phyloP scores from a whole-genome alignment of 2,797 vertebrate genomes.

The Rhinella marina region DNA sequence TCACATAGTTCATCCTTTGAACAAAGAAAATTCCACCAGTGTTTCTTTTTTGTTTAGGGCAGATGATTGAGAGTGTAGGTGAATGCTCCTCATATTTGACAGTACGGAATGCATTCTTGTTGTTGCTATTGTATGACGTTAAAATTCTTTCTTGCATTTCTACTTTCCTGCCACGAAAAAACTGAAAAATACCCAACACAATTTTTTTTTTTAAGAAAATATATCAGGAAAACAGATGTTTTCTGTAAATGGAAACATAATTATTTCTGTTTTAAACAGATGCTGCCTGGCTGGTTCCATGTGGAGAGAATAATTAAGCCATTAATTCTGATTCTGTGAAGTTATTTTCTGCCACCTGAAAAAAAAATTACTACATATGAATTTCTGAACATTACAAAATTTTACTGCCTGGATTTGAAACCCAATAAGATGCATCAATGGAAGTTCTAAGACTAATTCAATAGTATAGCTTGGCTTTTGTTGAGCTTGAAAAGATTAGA shows the following conservation, averaged over 20 bases:
- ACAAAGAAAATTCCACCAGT: not conserved
- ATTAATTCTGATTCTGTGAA: conserved; percentile 17
- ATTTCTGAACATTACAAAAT: not conserved
- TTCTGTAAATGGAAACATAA: conserved; percentile 24
- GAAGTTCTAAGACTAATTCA: not conserved
- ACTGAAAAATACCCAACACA: not conserved
- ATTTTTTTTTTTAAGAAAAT: not conserved
- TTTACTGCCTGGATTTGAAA: not conserved
- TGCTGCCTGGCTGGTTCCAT: not conserved
- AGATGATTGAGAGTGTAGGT: too few species aligned
- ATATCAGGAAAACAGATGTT: conserved; percentile 18
- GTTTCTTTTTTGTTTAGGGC: not conserved
- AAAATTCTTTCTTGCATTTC: not conserved
- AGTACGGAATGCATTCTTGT: not conserved
- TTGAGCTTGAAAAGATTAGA: not conserved
- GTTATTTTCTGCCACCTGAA: not conserved
- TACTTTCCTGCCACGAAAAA: not conserved
- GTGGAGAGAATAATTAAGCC: conserved; percentile 13
- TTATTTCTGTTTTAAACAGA: conserved; percentile 13
- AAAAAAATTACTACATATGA: not conserved
- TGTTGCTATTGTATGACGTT: not conserved
- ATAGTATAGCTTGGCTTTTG: not conserved
- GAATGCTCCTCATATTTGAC: not conserved
- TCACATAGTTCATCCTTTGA: not conserved
- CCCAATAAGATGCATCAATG: not conserved